Base-by-base conservation (phyloP, 2,113 vertebrate genomes). In the Asarcornis scutulata region DNA sequence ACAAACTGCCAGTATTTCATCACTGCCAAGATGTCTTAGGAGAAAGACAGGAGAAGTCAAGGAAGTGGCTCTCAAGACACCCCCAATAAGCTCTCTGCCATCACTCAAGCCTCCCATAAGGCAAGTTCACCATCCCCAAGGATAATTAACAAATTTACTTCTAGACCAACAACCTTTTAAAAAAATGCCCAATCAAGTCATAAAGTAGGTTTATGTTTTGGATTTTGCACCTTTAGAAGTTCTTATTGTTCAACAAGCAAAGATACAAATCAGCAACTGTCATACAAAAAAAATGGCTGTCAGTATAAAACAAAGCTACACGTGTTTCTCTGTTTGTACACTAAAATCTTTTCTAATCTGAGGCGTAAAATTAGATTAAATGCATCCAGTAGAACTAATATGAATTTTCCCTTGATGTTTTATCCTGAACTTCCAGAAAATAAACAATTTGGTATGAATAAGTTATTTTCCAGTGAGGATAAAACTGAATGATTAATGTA, bases 1-100 rank as follows among this genome's bases (percentile, higher is more conserved):
- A 97, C 95, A 96, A 97, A 96, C 93, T 96, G 96, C 93, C 93
- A 94, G 88, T 93, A 96, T 96, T 96, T 94, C 90, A 96, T 96
- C 92, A 96, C 93, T 97, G 93, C 96, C 95, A 97, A 95, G 86
- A 97, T 94, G 93, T 94, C 93, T 97, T 97, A 21, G 10, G 85
- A 93, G 75, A 89, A 64, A 96, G 93, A 96, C 90, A 95, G 86
- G 59, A 94, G 81, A 96, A 97, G 95, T 96, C 95, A 97, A 95
- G 94, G 94, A 96, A 95, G 88, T 95, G 88, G 95, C 92, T 93
- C 93, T 91, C 84, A 78, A 97, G 93, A 94, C 94, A 96, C 88
- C 75, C 96, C 96, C 95, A 96, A 96, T 96, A 97, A 97, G 85
- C 97, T 96, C 93, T 93, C 93, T 94, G 95, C 93, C 93, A 95